phyloP scores from a whole-genome alignment of 2,797 vertebrate genomes.

The Siniperca scherzeri region DNA sequence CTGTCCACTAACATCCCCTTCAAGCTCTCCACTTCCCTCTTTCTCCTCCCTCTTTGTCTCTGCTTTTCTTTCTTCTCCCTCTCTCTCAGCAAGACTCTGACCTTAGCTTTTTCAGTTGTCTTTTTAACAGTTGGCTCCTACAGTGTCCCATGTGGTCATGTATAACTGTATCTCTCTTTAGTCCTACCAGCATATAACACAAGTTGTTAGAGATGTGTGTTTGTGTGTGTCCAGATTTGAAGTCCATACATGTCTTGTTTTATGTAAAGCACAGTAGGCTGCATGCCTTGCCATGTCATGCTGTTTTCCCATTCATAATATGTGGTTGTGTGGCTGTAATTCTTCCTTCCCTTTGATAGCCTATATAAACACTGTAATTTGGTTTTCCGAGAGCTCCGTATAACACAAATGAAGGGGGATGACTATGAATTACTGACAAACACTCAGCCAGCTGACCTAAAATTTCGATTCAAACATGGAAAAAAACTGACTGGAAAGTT shows the following conservation, averaged over 20 bases:
- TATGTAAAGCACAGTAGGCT: constrained; percentile 49
- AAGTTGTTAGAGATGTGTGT: constrained; percentile 21
- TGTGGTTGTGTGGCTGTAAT: constrained; percentile 73
- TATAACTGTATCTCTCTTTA: constrained; percentile 34
- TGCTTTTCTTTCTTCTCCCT: neutral
- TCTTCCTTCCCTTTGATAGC: constrained; percentile 77
- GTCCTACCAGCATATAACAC: constrained; percentile 24
- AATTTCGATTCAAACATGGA: constrained; percentile 50
- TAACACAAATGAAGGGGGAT: constrained; percentile 61
- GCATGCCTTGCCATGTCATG: constrained; percentile 64
- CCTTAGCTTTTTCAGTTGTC: constrained; percentile 37
- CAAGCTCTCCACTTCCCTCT: constrained; percentile 21
- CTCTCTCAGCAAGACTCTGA: constrained; percentile 30
- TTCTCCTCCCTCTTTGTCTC: neutral
- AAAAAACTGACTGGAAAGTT: constrained; percentile 49
- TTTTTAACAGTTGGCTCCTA: constrained; percentile 39
- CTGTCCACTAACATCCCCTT: constrained; percentile 19
- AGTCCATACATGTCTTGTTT: constrained; percentile 60
- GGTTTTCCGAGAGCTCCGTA: constrained; percentile 71
- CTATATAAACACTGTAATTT: constrained; percentile 80
- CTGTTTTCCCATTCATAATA: constrained; percentile 76
- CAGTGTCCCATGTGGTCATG: constrained; percentile 31
- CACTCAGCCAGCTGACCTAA: constrained; percentile 42
- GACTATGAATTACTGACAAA: constrained; percentile 71
- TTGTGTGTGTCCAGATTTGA: constrained; percentile 45